Base-by-base conservation (phyloP, 2,888 invertebrate genomes). In the Octonoba sinensis region DNA sequence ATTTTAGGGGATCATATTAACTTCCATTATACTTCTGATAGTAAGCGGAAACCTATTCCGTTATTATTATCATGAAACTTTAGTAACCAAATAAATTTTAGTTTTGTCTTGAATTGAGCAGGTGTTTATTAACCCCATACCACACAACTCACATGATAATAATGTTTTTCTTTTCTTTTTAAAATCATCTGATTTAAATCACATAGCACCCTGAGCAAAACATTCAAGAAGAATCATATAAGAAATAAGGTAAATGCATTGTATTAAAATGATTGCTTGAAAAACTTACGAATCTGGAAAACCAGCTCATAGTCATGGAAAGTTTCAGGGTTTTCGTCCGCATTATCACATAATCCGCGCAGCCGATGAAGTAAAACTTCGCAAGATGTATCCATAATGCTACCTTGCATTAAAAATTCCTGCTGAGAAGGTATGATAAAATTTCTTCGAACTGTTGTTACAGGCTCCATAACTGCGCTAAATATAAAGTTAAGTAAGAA, bases 261-360 rank as follows among this genome's bases (percentile, higher is more conserved):
- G 8, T 3, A 54, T 54, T 1, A 11, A 11, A 54, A 54, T 54
- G 4, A 11, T 8, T 3, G 16, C 1, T 6, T 36, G 8, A 36
- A 36, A 36, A 13, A 86, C 88, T 86, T 86, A 88, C 89, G 87
- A 36, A 89, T 86, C 47, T 87, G 86, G 82, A 87, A 90, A 54
- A 89, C 96, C 87, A 96, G 93, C 91, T 97, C 97, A 88, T 96
- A 95, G 88, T 98, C 97, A 87, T 95, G 93, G 88, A 97, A 98
- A 0, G 93, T 93, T 88, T 97, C 97, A 0, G 96, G 95, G 3
- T 94, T 95, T 70, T 93, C 93, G 75, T 87, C 90, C 3, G 88
- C 87, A 85, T 88, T 87, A 87, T 98, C 97, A 88, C 97, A 97
- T 8, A 97, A 90, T 1, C 97, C 97, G 86, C 96, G 92, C 16